Percentiles rank a stretch among this genome's conserved stretches.
These are phyloP conservation scores for Periparus ater DNA, from an alignment of 2,797 vertebrate genomes.

Conservation along the genomic window DNA sequence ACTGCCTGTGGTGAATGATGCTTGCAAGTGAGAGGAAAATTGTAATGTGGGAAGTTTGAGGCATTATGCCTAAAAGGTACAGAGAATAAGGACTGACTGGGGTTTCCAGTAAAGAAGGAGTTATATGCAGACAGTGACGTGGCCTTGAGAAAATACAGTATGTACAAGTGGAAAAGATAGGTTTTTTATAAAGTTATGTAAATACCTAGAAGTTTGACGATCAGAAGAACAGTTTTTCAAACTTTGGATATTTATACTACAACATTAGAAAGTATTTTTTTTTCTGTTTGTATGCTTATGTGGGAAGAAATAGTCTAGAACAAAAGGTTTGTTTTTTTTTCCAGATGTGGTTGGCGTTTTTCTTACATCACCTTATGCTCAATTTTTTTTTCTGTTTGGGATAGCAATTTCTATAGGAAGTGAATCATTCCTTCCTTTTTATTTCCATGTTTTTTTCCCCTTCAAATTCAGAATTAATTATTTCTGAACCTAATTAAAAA, in stretches of 20 bases:
- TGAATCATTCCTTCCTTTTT: background rate
- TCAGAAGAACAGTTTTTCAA: background rate
- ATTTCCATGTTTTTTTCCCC: background rate
- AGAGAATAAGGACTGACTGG: background rate
- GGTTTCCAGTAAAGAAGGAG: background rate
- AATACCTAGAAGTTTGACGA: background rate
- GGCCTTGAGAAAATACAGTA: background rate
- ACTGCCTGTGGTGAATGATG: background rate
- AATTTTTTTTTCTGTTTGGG: background rate
- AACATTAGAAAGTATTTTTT: background rate
- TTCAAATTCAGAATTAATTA: background rate
- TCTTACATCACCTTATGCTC: background rate
- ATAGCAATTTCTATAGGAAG: background rate
- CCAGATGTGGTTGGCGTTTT: background rate
- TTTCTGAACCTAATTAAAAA: background rate
- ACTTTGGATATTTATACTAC: background rate
- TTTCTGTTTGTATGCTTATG: background rate
- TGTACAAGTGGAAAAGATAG: background rate
- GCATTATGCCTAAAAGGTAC: background rate
- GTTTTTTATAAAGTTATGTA: background rate
- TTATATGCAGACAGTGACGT: background rate
- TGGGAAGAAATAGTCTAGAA: background rate
- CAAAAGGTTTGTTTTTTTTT: background rate
- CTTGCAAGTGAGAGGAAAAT: background rate
- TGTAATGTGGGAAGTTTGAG: background rate